Evolutionary conservation across 2,113 vertebrate species (phyloP), one percentile per base, ranked within the genome.

Genomic region (Eira barbara): DNA sequence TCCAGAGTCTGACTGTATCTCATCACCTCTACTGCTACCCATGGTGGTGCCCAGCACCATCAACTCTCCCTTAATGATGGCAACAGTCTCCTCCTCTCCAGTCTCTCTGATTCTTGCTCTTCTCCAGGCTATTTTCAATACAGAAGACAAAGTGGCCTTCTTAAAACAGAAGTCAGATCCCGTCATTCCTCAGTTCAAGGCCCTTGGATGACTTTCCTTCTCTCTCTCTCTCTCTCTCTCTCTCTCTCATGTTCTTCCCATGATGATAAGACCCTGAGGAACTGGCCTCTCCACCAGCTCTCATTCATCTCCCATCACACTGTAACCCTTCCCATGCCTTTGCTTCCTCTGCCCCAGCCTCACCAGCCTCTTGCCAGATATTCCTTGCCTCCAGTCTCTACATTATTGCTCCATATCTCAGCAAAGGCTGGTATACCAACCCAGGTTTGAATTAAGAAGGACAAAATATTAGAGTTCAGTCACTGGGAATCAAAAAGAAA

Each of bases 131-230:
- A 29, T 90, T 87, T 81, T 84, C 57, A 80, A 55, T 42, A 83
- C 6, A 57, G 39, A 82, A 80, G 29, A 14, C 76, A 69, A 47
- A 34, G 8, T 42, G 6, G 42, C 42, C n/a, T 80, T 67, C 87
- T 74, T 74, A 71, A 89, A 87, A 74, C 52, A 47, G n/a, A 90
- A 96, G 52, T 67, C 21, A 82, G 47, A 55, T 47, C 31, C 21
- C 31, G 31, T 61, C n/a, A 42, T 45, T 55, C 65, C 29, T 67
- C 21, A 11, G 55, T 73, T 79, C 71, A 80, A 23, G 36, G 11
- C 8, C 12, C 2, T 47, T 31, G 7, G 73, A 45, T 17, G 4
- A 29, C 23, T 36, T 61, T 61, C 65, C 7, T 59, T 85, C 36
- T 93, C 34, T 18, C 34, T 49, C 49, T 52, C 34, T 47, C 47